A percentile compares a stretch with the other conserved stretches of the same genome.
Conservation (phyloP, 2,888 invertebrate genomes). For the Belgica antarctica region DNA sequence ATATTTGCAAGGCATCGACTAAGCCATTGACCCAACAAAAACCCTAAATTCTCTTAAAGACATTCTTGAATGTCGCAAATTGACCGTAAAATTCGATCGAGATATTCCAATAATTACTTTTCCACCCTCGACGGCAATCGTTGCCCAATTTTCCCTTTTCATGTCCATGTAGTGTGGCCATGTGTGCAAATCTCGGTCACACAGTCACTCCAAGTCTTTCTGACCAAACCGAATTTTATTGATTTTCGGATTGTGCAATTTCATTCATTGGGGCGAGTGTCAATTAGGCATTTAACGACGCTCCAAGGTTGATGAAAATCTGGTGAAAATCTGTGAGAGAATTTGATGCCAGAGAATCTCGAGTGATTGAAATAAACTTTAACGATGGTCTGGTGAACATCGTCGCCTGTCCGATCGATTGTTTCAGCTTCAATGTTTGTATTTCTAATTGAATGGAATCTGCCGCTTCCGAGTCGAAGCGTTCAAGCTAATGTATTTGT, state of each 20-base stretch:
- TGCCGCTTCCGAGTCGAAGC: background rate
- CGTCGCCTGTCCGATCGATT: background rate
- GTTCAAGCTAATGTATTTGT: constrained; percentile 12
- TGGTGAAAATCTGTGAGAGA: background rate
- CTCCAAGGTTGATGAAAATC: constrained; percentile 18
- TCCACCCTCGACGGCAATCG: constrained; percentile 4
- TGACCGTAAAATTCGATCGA: constrained; percentile 35
- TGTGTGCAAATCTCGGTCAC: background rate
- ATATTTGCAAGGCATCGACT: no score
- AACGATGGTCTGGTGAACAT: background rate
- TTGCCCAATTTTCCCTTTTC: background rate
- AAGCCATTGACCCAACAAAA: no score
- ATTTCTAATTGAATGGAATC: constrained; percentile 28
- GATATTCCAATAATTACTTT: constrained; percentile 32
- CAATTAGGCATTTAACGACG: background rate
- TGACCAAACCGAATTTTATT: background rate
- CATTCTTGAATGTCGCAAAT: no score
- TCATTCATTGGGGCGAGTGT: background rate
- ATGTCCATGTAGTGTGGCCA: background rate
- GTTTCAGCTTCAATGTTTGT: constrained; percentile 2
- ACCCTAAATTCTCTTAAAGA: no score
- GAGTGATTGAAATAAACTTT: background rate
- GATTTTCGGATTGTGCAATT: background rate
- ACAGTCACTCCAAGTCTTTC: background rate
- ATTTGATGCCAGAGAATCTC: background rate